Conservation (phyloP, 1,140 invertebrate genomes). For the Drosophila mauritiana region DNA sequence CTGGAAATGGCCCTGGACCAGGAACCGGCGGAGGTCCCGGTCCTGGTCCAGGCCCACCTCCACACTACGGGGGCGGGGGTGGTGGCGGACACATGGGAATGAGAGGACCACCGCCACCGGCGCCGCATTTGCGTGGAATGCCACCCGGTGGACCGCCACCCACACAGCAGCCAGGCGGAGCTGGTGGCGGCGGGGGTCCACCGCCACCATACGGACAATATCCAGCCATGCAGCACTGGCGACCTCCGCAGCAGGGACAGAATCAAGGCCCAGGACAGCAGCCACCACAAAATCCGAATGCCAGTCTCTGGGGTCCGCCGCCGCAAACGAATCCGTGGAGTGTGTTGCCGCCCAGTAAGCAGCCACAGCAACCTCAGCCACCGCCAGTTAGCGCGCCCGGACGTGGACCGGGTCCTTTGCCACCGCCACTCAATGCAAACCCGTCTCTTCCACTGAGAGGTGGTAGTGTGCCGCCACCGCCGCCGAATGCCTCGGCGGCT, state of each 20-base stretch:
- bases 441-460: conserved; percentile 60
- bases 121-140: conserved; percentile 58
- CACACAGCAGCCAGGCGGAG: conserved; percentile 26
- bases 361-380: conserved; percentile 54
- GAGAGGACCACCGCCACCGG: conserved; percentile 65
- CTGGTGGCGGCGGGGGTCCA: conserved; percentile 36
- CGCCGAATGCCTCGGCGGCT: conserved; percentile 47
- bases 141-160: conserved; percentile 45
- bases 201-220: conserved; percentile 69
- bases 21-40: conserved; percentile 35
- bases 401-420: conserved; percentile 58
- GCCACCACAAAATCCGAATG: conserved; percentile 77
- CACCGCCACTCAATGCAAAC: conserved; percentile 51
- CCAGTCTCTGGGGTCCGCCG: conserved; percentile 80
- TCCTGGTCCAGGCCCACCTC: conserved; percentile 40
- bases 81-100: conserved; percentile 71
- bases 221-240: conserved; percentile 70
- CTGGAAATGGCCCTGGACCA: conserved; percentile 53
- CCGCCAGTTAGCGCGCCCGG: conserved; percentile 51
- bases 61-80: conserved; percentile 64
- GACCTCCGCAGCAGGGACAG: conserved; percentile 61
- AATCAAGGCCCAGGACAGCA: conserved; percentile 40
- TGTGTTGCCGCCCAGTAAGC: conserved; percentile 73
- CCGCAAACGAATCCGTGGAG: conserved; percentile 83
- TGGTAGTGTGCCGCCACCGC: conserved; percentile 72